Conservation (phyloP, 2,113 vertebrate species). For the Sinocyclocheilus maitianheensis region DNA sequence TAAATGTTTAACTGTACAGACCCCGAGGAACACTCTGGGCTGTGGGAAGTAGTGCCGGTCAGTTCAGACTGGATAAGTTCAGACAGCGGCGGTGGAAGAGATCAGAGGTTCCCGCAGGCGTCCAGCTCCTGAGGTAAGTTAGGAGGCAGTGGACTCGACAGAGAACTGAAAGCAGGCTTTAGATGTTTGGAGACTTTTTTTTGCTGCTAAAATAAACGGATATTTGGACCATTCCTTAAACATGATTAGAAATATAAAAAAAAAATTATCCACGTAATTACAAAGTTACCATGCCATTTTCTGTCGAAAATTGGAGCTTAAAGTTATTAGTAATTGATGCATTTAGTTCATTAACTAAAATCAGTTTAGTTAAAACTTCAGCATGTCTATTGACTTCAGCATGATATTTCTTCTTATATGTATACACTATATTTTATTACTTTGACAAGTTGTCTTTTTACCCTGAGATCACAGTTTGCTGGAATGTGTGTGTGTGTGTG, state of each 20-base stretch:
- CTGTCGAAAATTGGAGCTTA: no score
- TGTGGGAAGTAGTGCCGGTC: conserved; percentile 74
- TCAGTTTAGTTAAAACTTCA: background rate
- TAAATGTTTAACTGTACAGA: background rate
- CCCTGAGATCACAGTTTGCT: background rate
- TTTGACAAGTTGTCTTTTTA: background rate
- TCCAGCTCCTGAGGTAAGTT: conserved; percentile 64
- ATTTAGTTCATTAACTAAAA: background rate
- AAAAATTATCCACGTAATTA: background rate
- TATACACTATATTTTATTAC: background rate
- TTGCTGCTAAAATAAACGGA: background rate
- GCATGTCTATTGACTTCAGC: background rate
- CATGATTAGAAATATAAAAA: background rate
- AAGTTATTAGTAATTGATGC: background rate
- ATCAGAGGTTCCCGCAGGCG: conserved; percentile 64
- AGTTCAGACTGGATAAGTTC: conserved; percentile 54
- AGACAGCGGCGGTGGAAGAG: background rate
- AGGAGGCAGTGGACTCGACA: conserved; percentile 50
- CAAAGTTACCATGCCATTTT: no score
- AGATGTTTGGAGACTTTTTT: background rate
- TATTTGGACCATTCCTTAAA: background rate
- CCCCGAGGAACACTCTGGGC: conserved; percentile 48
- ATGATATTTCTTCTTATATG: background rate
- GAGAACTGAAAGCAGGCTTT: background rate
- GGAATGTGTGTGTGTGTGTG: conserved; percentile 18